Percentiles rank a stretch among this genome's conserved stretches.
Conservation (phyloP, 1,140 invertebrate genomes). For the Andricus grossulariae region DNA sequence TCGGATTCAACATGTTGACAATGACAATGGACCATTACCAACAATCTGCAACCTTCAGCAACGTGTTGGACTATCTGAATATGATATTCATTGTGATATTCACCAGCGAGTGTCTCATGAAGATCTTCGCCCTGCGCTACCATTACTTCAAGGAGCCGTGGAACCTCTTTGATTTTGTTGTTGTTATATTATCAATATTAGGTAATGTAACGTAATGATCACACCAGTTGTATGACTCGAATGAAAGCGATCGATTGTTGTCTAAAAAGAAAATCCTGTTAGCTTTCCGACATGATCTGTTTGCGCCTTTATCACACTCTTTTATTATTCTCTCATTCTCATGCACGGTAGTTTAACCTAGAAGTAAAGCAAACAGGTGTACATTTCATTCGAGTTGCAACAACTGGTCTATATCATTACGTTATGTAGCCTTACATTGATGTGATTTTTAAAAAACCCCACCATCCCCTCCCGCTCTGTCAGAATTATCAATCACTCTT, state of each 20-base stretch:
- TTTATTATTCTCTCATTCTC: conserved; percentile 25
- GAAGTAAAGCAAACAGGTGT: conserved; percentile 64
- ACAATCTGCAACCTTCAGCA: conserved; percentile 88
- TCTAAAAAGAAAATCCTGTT: conserved; percentile 59
- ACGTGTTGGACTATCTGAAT: conserved; percentile 93
- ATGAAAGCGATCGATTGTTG: conserved; percentile 61
- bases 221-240: conserved; percentile 71
- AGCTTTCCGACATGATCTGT: conserved; percentile 49
- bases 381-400: conserved; percentile 73
- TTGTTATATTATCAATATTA: conserved; percentile 98
- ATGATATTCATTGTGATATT: conserved; percentile 99
- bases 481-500: background rate
- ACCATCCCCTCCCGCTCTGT: background rate
- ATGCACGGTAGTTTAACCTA: conserved; percentile 41
- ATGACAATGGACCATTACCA: conserved; percentile 99
- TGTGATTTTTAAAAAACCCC: conserved; percentile 60
- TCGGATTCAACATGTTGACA: conserved; percentile 98
- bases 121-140: conserved; percentile 96
- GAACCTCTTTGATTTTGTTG: conserved; percentile 99
- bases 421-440: conserved; percentile 77
- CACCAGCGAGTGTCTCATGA: conserved; percentile 97
- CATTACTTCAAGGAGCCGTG: conserved; percentile 99
- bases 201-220: conserved; percentile 82
- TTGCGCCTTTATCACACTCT: conserved; percentile 32
- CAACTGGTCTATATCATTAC: conserved; percentile 72